Conservation (phyloP, 2,888 invertebrate species). For the Minunthozetes semirufus region DNA sequence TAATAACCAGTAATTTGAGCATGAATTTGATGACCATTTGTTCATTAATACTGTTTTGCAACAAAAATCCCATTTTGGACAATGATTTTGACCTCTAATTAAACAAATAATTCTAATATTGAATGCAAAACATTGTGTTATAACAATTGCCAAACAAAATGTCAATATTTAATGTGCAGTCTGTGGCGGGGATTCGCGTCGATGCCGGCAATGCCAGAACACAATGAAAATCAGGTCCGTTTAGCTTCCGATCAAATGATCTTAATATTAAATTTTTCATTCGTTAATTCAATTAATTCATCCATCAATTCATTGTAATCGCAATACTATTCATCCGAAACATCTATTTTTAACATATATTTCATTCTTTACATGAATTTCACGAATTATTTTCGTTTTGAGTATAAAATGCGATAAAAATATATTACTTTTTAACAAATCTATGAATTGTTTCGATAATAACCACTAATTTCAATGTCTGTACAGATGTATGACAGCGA, state of each 20-base stretch:
- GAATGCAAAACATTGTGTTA: neutral
- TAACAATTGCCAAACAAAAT: constrained; percentile 4
- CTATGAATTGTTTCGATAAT: no score
- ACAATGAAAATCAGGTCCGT: constrained; percentile 30
- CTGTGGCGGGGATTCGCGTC: constrained; percentile 39
- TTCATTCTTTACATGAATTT: no score
- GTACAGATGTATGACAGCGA: constrained; percentile 33
- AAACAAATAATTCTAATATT: no score
- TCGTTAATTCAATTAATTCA: neutral
- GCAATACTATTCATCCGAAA: no score
- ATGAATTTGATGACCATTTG: no score
- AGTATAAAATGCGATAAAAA: neutral
- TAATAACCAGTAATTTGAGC: no score
- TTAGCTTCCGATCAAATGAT: neutral
- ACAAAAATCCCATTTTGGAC: no score
- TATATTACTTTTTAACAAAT: no score
- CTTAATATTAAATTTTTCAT: neutral
- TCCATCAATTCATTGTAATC: neutral
- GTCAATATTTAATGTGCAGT: constrained; percentile 20
- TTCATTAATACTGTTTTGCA: no score
- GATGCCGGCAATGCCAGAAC: constrained; percentile 38
- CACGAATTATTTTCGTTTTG: no score
- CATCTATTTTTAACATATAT: no score
- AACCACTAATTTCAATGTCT: neutral
- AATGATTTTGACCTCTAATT: no score